Evolutionary conservation across 2,797 vertebrate genomes (phyloP).

Genomic region (Mormyrus hasselquistii): DNA sequence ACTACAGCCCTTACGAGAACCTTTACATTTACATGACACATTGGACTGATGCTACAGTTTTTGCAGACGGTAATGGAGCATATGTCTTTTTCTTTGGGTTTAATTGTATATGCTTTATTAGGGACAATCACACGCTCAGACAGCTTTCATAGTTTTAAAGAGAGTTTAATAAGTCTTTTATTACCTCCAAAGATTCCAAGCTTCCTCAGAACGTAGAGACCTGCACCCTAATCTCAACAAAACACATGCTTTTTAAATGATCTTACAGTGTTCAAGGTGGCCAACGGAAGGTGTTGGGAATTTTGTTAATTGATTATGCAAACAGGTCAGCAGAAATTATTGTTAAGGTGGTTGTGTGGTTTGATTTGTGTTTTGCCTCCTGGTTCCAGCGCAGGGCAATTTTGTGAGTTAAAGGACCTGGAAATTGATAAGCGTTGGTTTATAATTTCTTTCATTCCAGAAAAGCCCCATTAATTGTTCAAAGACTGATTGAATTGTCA

Average conservation of each 20-base stretch:
- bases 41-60: neutral
- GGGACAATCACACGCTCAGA: neutral
- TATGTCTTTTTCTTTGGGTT: neutral
- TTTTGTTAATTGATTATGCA: neutral
- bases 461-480: neutral
- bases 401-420: neutral
- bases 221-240: neutral
- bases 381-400: neutral
- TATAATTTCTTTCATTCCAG: neutral
- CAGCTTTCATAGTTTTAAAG: neutral
- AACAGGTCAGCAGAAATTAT: neutral
- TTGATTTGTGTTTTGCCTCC: neutral
- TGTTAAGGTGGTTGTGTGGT: neutral
- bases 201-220: neutral
- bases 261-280: neutral
- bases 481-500: neutral
- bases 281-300: neutral
- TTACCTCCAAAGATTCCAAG: neutral
- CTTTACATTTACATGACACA: neutral
- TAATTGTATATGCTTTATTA: neutral
- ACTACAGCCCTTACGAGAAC: neutral
- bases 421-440: neutral
- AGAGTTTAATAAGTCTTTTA: neutral
- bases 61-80: neutral
- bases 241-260: neutral